A percentile compares a stretch with the other conserved stretches of the same genome.
phyloP scores from a whole-genome alignment of 2,797 vertebrate species.

The Schizopygopsis malacanthus region DNA sequence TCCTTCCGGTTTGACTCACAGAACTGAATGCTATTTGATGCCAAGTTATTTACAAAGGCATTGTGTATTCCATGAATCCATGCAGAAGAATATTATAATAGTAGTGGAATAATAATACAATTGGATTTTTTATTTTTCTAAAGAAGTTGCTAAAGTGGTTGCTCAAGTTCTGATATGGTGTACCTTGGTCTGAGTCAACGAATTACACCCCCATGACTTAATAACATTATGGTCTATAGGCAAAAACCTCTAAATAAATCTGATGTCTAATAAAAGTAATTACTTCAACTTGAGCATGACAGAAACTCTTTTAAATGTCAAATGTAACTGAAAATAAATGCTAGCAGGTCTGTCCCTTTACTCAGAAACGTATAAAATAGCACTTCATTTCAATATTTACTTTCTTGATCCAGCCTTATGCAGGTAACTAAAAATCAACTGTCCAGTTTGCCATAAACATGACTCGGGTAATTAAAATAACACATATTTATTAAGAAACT shows the following conservation, averaged over 20 bases:
- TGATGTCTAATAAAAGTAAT: constrained; percentile 5
- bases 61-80: neutral
- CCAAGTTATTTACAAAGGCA: neutral
- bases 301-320: constrained; percentile 3
- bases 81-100: neutral
- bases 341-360: neutral
- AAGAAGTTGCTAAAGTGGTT: neutral
- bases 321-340: neutral
- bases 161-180: neutral
- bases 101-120: too few species aligned
- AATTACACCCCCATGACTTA: neutral
- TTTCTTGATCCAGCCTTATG: neutral
- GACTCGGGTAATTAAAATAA: neutral
- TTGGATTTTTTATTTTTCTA: too few species aligned
- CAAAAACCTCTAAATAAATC: neutral
- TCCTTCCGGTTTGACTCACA: neutral
- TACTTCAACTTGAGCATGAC: constrained; percentile 1
- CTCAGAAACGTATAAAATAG: neutral
- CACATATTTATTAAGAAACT: neutral
- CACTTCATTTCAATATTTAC: neutral
- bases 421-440: neutral
- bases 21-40: neutral
- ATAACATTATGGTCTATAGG: neutral
- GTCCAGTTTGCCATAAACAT: neutral
- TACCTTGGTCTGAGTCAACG: neutral